Percentiles rank a stretch among this genome's conserved stretches.
phyloP scores from a whole-genome alignment of 2,797 vertebrate genomes.

The Urophycis tenuis region DNA sequence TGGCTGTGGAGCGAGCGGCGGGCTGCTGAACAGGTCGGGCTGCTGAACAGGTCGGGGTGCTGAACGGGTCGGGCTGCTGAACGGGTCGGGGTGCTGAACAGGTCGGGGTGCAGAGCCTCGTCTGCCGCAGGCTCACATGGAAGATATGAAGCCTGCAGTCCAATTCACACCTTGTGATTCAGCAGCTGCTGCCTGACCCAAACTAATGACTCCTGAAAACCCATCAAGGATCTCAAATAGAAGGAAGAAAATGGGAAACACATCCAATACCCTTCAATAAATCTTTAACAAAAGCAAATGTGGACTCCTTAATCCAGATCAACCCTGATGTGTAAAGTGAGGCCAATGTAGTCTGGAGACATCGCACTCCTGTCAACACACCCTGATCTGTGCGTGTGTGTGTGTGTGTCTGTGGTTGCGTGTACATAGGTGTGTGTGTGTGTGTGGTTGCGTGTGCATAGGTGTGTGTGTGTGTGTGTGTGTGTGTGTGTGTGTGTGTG shows the following conservation, averaged over 20 bases:
- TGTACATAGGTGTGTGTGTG: slow-evolving; percentile 22
- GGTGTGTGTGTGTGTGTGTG: slow-evolving; percentile 52
- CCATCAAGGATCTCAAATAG: background rate
- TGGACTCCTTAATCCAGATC: background rate
- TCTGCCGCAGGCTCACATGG: background rate
- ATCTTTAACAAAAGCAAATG: background rate
- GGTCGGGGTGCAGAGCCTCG: background rate
- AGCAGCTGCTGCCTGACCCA: background rate
- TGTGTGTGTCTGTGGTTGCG: slow-evolving; percentile 46
- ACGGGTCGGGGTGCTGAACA: background rate
- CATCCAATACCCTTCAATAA: background rate
- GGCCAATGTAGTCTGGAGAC: background rate
- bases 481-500: background rate
- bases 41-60: too few relatives aligned
- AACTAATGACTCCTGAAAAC: background rate
- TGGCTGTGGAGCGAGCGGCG: too few relatives aligned
- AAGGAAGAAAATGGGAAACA: background rate
- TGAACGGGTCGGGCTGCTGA: too few relatives aligned
- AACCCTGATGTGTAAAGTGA: background rate
- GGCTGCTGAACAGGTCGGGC: too few relatives aligned
- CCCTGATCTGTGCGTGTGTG: background rate
- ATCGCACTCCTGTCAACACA: background rate
- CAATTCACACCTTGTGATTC: background rate
- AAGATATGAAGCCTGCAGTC: background rate
- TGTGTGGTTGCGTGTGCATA: background rate